Evolutionary conservation across 2,113 vertebrate species (phyloP).

Genomic region (Trematocara zebra): DNA sequence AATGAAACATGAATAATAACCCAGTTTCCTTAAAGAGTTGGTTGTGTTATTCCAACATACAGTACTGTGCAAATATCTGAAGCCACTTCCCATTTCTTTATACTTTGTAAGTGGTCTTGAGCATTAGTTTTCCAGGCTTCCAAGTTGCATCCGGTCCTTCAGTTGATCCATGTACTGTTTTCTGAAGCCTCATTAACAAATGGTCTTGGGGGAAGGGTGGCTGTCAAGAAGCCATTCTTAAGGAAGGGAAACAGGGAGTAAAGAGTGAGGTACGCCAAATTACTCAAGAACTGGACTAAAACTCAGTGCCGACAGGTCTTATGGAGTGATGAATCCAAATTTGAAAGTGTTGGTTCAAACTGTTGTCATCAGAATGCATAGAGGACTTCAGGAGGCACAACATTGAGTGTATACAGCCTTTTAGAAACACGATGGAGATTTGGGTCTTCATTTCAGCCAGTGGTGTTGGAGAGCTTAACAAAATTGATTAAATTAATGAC

Average conservation of each 20-base stretch:
- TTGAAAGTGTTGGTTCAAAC: neutral
- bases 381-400: neutral
- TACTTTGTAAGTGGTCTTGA: neutral
- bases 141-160: neutral
- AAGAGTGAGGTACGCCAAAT: neutral
- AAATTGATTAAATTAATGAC: neutral
- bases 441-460: neutral
- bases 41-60: neutral
- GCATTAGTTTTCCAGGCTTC: neutral
- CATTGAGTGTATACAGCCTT: neutral
- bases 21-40: neutral
- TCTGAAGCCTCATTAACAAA: neutral
- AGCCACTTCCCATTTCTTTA: neutral
- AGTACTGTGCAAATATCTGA: neutral
- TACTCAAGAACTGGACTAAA: neutral
- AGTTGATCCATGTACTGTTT: neutral
- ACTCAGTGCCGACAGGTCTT: neutral
- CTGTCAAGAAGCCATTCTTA: neutral
- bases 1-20: neutral
- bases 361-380: neutral
- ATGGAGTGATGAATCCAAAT: neutral
- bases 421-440: neutral
- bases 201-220: neutral
- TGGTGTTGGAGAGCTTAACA: neutral
- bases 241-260: neutral